These are phyloP conservation scores for Holothuria leucospilota DNA, from an alignment of 53 echinoderm and acorn worm species.

Conservation along the genomic window DNA sequence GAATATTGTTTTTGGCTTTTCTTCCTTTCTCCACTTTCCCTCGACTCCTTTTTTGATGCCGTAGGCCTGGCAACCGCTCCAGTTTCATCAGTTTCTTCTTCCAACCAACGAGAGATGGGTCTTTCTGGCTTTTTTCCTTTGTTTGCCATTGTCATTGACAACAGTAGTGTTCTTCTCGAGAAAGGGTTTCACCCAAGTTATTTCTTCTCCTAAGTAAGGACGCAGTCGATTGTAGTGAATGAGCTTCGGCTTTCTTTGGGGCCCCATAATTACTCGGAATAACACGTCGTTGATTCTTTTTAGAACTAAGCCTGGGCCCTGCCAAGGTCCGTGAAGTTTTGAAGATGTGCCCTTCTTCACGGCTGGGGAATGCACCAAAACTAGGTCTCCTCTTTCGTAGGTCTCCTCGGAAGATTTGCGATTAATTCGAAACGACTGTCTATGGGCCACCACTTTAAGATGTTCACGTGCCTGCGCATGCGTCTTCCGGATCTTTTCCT, in stretches of 20 bases:
- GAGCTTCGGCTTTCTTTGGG: constrained; percentile 18
- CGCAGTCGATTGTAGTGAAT: constrained; percentile 12
- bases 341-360: not conserved
- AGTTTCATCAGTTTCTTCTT: too few relatives aligned
- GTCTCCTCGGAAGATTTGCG: not conserved
- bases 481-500: too few relatives aligned
- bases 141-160: not conserved
- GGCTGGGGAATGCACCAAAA: too few relatives aligned
- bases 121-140: too few relatives aligned
- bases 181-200: constrained; percentile 9
- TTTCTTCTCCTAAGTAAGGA: not conserved
- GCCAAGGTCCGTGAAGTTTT: constrained; percentile 18
- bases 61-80: too few relatives aligned
- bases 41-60: too few relatives aligned
- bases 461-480: not conserved
- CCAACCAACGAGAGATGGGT: too few relatives aligned
- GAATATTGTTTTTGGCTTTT: too few relatives aligned
- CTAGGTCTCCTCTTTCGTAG: not conserved
- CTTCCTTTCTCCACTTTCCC: too few relatives aligned
- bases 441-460: not conserved
- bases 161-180: not conserved
- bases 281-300: constrained; percentile 23
- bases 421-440: not conserved
- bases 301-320: not conserved
- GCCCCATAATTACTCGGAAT: constrained; percentile 15